A percentile compares a stretch with the other conserved stretches of the same genome.
Evolutionary conservation across 2,113 vertebrate genomes (phyloP).

Genomic region (Eptesicus fuscus): DNA sequence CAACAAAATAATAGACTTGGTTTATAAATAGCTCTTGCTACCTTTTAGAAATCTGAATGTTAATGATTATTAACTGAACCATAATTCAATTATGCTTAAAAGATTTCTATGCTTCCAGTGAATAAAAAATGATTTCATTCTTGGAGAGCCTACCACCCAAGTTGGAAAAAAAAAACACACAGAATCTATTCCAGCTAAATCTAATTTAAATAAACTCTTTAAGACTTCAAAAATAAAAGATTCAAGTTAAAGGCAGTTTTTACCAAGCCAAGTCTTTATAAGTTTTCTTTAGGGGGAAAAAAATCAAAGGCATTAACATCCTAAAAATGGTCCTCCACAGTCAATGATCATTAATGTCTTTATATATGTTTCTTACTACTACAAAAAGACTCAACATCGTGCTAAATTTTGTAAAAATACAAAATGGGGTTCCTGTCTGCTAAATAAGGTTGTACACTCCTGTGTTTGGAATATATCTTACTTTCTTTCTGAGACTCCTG

Average conservation of each 20-base stretch:
- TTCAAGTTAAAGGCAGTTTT: constrained; percentile 61
- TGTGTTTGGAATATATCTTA: neutral
- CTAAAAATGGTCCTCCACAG: neutral
- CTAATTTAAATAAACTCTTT: constrained; percentile 50
- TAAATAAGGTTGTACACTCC: neutral
- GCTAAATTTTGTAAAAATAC: constrained; percentile 28
- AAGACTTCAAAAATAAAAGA: constrained; percentile 60
- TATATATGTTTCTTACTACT: constrained; percentile 28
- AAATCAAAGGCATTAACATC: constrained; percentile 48
- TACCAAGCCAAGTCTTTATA: constrained; percentile 38
- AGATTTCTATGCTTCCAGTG: constrained; percentile 61
- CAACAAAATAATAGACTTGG: neutral
- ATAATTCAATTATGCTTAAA: constrained; percentile 76
- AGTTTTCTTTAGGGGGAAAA: neutral
- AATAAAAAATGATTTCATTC: constrained; percentile 72
- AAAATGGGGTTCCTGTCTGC: neutral
- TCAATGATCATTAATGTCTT: constrained; percentile 19
- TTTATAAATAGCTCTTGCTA: neutral
- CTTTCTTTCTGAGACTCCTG: neutral
- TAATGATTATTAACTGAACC: constrained; percentile 17
- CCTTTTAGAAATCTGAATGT: neutral
- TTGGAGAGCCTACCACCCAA: constrained; percentile 52
- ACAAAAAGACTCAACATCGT: neutral
- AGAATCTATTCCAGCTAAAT: constrained; percentile 62
- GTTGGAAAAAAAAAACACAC: constrained; percentile 8